These are phyloP conservation scores for Numida meleagris DNA, from an alignment of 2,113 vertebrate species.

Conservation along the genomic window DNA sequence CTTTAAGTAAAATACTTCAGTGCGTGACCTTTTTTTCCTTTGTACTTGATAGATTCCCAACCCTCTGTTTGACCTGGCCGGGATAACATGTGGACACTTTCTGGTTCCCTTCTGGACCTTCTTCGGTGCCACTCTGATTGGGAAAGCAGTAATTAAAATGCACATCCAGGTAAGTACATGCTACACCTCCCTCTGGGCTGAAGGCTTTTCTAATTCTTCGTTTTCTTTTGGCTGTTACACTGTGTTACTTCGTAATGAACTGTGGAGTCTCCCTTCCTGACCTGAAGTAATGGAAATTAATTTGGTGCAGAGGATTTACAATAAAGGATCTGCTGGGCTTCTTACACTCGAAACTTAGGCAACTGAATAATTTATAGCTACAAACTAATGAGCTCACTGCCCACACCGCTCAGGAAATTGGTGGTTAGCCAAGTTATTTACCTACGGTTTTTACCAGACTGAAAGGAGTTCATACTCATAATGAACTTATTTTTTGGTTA, in stretches of 20 bases:
- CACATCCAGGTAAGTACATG: slow-evolving; percentile 89
- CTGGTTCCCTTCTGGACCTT: slow-evolving; percentile 97
- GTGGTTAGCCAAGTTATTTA: slow-evolving; percentile 72
- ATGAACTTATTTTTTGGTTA: slow-evolving; percentile 26
- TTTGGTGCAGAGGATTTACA: slow-evolving; percentile 45
- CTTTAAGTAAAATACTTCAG: neutral
- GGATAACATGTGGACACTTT: slow-evolving; percentile 90
- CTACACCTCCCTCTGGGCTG: neutral
- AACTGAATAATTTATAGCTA: slow-evolving; percentile 46
- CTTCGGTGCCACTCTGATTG: slow-evolving; percentile 95
- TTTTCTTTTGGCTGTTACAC: neutral
- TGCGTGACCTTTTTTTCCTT: neutral
- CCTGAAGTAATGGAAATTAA: slow-evolving; percentile 40
- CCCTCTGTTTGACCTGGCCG: slow-evolving; percentile 95
- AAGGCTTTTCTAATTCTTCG: neutral
- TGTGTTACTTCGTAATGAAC: neutral
- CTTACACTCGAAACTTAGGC: neutral
- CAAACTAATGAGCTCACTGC: slow-evolving; percentile 12
- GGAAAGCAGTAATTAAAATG: slow-evolving; percentile 99
- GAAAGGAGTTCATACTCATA: slow-evolving; percentile 32
- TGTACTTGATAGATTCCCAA: slow-evolving; percentile 84
- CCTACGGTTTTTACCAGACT: slow-evolving; percentile 39
- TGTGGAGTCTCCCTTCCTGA: slow-evolving; percentile 32
- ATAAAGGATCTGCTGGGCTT: slow-evolving; percentile 20
- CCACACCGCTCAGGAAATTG: slow-evolving; percentile 64